Percentiles rank a stretch among this genome's conserved stretches.
These are phyloP conservation scores for Listronotus bonariensis DNA, from an alignment of 1,140 invertebrate genomes.

Conservation along the genomic window DNA sequence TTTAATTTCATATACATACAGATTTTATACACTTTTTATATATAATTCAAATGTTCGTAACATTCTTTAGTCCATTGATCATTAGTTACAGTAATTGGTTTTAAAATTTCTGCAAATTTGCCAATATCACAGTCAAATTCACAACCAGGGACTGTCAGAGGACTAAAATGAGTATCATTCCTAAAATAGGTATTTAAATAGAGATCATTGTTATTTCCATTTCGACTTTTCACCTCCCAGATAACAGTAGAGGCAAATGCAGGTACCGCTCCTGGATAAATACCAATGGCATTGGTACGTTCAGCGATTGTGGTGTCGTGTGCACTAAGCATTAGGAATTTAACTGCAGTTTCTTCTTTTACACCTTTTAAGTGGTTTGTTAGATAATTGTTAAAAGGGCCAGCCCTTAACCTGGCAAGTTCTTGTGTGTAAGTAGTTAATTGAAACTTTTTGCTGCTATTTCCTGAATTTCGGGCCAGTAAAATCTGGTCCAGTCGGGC, in stretches of 20 bases:
- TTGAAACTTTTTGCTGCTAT: slow-evolving; percentile 59
- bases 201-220: slow-evolving; percentile 34
- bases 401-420: slow-evolving; percentile 61
- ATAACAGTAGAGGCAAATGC: slow-evolving; percentile 73
- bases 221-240: slow-evolving; percentile 65
- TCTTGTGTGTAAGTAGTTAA: slow-evolving; percentile 54
- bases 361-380: slow-evolving; percentile 24
- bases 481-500: too few relatives aligned
- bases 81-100: slow-evolving; percentile 31
- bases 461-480: too few relatives aligned
- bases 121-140: slow-evolving; percentile 61
- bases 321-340: slow-evolving; percentile 39
- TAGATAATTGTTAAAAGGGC: too few relatives aligned
- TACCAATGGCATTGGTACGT: slow-evolving; percentile 70
- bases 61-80: slow-evolving; percentile 38
- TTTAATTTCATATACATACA: too few relatives aligned
- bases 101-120: slow-evolving; percentile 57
- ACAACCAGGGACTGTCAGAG: slow-evolving; percentile 65
- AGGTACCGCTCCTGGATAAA: slow-evolving; percentile 75
- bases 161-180: slow-evolving; percentile 60
- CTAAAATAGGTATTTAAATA: slow-evolving; percentile 64
- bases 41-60: neutral
- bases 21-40: too few relatives aligned
- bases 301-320: slow-evolving; percentile 83
- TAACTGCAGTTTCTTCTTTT: slow-evolving; percentile 43